A percentile compares a stretch with the other conserved stretches of the same genome.
Evolutionary conservation across 2,888 invertebrate genomes (phyloP).

Genomic region (Parnassius glacialis): DNA sequence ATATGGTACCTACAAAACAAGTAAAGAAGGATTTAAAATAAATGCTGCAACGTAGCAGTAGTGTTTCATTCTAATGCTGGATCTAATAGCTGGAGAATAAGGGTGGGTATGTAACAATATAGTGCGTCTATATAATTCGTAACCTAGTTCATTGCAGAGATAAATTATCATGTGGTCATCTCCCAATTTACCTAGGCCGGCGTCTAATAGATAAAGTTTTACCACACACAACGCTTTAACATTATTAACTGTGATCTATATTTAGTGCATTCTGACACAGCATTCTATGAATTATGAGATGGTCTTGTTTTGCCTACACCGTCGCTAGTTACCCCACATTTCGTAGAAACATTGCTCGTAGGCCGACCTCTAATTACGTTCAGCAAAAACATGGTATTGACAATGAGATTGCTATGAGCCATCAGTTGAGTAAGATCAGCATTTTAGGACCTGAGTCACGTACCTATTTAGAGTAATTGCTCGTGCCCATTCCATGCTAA

Average conservation of each 20-base stretch:
- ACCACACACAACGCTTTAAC: constrained; percentile 18
- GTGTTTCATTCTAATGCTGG: too few species aligned
- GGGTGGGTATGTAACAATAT: background rate
- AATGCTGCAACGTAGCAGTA: too few species aligned
- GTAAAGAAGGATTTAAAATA: too few species aligned
- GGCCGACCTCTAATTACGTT: constrained; percentile 57
- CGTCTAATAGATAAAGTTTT: constrained; percentile 21
- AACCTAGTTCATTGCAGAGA: constrained; percentile 16
- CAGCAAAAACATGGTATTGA: constrained; percentile 61
- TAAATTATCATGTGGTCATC: constrained; percentile 21
- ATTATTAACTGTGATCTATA: constrained; percentile 30
- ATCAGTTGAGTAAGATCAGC: constrained; percentile 58
- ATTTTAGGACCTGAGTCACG: constrained; percentile 57
- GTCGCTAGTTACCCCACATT: constrained; percentile 38
- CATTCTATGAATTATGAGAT: constrained; percentile 37
- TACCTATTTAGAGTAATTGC: constrained; percentile 36
- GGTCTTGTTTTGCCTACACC: constrained; percentile 35
- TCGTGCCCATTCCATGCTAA: constrained; percentile 21
- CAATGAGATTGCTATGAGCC: constrained; percentile 66
- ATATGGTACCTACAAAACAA: too few species aligned
- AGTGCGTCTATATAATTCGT: constrained; percentile 8
- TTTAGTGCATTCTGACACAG: constrained; percentile 31
- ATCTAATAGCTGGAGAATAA: too few species aligned
- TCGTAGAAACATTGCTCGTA: constrained; percentile 43
- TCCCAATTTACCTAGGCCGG: constrained; percentile 22